Base-by-base conservation (phyloP, 1,140 invertebrate species). In the Macrocentrus cingulum region DNA sequence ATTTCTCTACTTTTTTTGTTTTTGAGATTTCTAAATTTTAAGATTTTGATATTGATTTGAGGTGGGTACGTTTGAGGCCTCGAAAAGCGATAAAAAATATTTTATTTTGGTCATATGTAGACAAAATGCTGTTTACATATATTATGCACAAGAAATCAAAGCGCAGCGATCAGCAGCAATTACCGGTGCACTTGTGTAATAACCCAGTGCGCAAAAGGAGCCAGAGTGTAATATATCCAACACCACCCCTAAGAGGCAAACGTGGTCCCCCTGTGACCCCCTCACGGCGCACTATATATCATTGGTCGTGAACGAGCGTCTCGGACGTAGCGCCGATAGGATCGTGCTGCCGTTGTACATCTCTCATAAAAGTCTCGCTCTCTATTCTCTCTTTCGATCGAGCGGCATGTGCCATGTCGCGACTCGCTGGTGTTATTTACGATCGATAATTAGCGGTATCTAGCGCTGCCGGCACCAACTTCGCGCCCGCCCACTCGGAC, bases 391-490 rank as follows among this genome's bases (percentile, higher is more conserved):
- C 19, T 29, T 18, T 51, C 13, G 19, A 22, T 29, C 36, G 5
- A 18, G 9, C 20, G 9, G 19, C 16, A 9, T n/a, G 3, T 25
- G 13, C 2, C 46, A 6, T 51, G 9, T n/a, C 11, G 44, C 50
- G 39, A 45, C 42, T 37, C 34, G 19, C 23, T 15, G 23, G n/a
- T 1, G 25, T 62, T 62, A 62, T 62, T 62, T 62, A 62, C 56
- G 60, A 62, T 62, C 60, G 49, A 62, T 62, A 62, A 62, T 62
- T 62, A 62, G 60, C 50, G 60, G 60, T 62, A 62, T 62, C 60
- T 62, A 62, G 58, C 60, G 60, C 60, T 62, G 60, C 60, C 60
- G 60, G 60, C 60, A 50, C 50, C 56, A 58, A 54, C 41, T 42
- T 49, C 51, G 29, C 57, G 49, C 25, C 49, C 60, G 56, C 56